Evolutionary conservation across 2,888 invertebrate genomes (phyloP).

Genomic region (Cataglyphis altisquamis): DNA sequence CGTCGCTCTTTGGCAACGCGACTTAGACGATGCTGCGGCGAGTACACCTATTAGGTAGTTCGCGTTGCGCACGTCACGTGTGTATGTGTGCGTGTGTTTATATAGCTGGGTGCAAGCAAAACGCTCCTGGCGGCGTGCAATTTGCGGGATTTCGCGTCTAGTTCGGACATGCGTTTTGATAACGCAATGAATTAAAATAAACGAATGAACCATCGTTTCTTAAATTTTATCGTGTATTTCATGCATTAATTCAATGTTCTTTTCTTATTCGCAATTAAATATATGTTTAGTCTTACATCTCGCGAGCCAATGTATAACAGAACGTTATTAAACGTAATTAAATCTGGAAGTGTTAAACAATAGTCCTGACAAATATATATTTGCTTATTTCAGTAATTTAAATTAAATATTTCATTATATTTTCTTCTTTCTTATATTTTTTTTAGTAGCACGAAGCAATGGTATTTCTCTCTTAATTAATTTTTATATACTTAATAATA

Average conservation of each 20-base stretch:
- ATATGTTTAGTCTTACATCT: background rate
- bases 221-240: background rate
- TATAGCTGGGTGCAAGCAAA: slow-evolving; percentile 2
- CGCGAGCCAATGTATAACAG: background rate
- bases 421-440: background rate
- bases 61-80: slow-evolving; percentile 16
- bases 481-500: background rate
- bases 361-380: background rate
- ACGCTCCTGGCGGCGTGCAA: slow-evolving; percentile 15
- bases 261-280: background rate
- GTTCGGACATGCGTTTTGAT: background rate
- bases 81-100: background rate
- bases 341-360: background rate
- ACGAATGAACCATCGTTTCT: background rate
- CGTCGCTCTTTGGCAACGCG: slow-evolving; percentile 32
- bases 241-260: background rate
- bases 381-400: background rate
- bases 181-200: slow-evolving; percentile 3
- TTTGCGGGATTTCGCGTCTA: slow-evolving; percentile 27
- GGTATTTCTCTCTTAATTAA: background rate
- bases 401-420: background rate
- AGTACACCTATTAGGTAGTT: slow-evolving; percentile 50
- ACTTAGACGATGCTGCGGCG: slow-evolving; percentile 31
- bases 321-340: background rate
- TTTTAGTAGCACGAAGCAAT: background rate